These are phyloP conservation scores for Cheirogaleus major DNA, from an alignment of 2,797 vertebrate species.

Conservation along the genomic window DNA sequence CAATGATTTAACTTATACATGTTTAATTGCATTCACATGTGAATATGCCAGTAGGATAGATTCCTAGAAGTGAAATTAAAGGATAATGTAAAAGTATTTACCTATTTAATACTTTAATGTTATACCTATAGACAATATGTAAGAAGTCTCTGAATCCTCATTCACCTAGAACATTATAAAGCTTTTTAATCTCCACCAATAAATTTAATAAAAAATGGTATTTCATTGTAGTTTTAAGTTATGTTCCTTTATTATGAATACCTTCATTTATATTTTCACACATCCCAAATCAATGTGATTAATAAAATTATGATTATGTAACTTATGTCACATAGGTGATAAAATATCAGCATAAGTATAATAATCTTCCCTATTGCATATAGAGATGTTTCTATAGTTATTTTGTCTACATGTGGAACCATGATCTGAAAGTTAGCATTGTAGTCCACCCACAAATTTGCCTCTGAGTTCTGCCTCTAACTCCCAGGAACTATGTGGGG, in stretches of 20 bases:
- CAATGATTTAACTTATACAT: neutral
- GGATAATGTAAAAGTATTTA: neutral
- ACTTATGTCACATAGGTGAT: neutral
- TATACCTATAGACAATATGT: neutral
- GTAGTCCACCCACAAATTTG: neutral
- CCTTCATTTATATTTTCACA: neutral
- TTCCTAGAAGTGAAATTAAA: neutral
- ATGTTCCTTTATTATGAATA: neutral
- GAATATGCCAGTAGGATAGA: neutral
- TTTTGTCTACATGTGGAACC: neutral
- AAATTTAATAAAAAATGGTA: neutral
- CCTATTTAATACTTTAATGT: neutral
- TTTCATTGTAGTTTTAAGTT: neutral
- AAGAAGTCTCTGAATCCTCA: neutral
- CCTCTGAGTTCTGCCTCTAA: neutral
- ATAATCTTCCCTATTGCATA: neutral
- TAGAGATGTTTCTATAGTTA: neutral
- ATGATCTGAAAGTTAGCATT: neutral
- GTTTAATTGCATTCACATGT: neutral
- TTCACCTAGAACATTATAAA: neutral
- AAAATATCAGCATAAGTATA: neutral
- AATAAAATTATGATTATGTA: neutral
- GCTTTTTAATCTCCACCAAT: neutral
- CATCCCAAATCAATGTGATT: neutral
- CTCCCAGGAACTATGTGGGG: neutral